Evolutionary conservation across 2,888 invertebrate species (phyloP).

Genomic region (Xestoiulus laeticollis): DNA sequence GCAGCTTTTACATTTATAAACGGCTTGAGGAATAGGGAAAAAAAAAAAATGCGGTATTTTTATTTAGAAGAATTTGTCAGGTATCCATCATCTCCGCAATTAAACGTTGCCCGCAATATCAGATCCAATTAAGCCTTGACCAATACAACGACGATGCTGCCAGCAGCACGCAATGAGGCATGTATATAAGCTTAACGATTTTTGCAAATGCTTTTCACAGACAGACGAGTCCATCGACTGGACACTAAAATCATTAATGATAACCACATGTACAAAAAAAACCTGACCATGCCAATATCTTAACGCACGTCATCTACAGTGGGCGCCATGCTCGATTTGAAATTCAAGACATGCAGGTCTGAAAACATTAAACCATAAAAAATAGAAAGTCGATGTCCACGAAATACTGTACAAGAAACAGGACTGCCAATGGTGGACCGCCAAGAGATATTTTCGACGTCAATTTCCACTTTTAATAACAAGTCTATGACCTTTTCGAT

Average conservation of each 20-base stretch:
- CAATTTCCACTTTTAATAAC: conserved; percentile 12
- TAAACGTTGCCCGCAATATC: background rate
- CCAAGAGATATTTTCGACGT: background rate
- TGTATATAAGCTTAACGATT: background rate
- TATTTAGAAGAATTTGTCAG: background rate
- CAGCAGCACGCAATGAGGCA: background rate
- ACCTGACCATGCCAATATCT: background rate
- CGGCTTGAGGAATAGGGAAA: too few relatives aligned
- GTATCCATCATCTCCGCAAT: background rate
- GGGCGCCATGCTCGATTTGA: conserved; percentile 12
- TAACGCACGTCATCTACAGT: background rate
- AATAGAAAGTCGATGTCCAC: conserved; percentile 1
- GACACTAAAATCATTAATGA: background rate
- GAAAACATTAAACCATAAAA: conserved; percentile 12
- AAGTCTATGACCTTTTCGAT: conserved; percentile 12
- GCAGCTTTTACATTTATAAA: too few relatives aligned
- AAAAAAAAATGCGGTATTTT: background rate
- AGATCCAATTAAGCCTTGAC: background rate
- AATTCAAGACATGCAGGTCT: background rate
- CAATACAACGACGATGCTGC: background rate
- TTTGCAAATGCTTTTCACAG: background rate
- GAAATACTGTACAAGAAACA: background rate
- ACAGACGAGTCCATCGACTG: conserved; percentile 19
- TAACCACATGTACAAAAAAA: background rate
- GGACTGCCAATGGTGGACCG: too few relatives aligned